Evolutionary conservation across 2,888 invertebrate genomes (phyloP).

Genomic region (Cataglyphis cursor): DNA sequence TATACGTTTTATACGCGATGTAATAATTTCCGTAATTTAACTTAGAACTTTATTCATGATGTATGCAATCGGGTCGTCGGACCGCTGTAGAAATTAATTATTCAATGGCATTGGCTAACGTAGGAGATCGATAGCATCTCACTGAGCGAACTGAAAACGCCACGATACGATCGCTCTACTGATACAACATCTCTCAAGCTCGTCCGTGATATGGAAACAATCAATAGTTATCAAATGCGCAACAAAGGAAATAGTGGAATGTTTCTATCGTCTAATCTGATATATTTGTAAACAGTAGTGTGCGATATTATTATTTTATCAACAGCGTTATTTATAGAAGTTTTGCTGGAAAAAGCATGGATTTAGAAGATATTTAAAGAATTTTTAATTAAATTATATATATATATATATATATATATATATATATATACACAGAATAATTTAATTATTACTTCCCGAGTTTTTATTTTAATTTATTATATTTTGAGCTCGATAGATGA

Average conservation of each 20-base stretch:
- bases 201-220: constrained; percentile 13
- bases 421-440: neutral
- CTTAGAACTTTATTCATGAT: constrained; percentile 3
- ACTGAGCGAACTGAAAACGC: constrained; percentile 26
- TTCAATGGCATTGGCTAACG: constrained; percentile 43
- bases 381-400: neutral
- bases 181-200: constrained; percentile 32
- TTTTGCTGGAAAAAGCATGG: neutral
- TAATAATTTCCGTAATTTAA: constrained; percentile 5
- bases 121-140: constrained; percentile 33
- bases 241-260: constrained; percentile 1
- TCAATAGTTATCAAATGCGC: constrained; percentile 21
- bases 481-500: neutral
- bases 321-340: neutral
- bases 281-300: neutral
- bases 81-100: constrained; percentile 52
- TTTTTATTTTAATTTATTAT: neutral
- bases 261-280: neutral
- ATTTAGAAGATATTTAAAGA: neutral
- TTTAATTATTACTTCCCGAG: neutral
- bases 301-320: neutral
- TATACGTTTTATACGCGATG: neutral
- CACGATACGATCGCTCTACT: constrained; percentile 8
- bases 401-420: neutral
- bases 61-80: constrained; percentile 31